These are phyloP conservation scores for Drosophila austrosaltans DNA, from an alignment of 2,888 invertebrate species.

Conservation along the genomic window DNA sequence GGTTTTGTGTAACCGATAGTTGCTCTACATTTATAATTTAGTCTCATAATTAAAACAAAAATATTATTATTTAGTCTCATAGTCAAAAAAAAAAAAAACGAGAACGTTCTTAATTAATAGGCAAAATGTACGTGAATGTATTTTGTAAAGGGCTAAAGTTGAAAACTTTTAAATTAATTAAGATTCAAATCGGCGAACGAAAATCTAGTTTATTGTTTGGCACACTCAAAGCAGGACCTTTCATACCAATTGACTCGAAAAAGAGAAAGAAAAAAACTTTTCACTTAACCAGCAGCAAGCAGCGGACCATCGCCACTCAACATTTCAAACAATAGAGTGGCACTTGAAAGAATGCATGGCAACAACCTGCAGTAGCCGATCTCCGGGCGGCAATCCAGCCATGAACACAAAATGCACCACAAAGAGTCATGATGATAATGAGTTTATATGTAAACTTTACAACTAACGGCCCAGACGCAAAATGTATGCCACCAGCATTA, in stretches of 20 bases:
- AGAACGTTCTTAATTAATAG: no score
- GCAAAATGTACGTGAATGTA: not conserved
- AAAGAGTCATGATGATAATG: constrained; percentile 67
- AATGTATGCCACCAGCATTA: constrained; percentile 53
- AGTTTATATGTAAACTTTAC: constrained; percentile 56
- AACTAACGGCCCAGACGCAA: constrained; percentile 32
- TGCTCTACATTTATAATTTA: not conserved
- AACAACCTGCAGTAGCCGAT: constrained; percentile 46
- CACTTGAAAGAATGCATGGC: constrained; percentile 11
- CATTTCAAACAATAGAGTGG: constrained; percentile 53
- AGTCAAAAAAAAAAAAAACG: no score
- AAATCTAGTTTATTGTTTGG: constrained; percentile 7
- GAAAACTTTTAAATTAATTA: constrained; percentile 7
- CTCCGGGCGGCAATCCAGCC: constrained; percentile 49
- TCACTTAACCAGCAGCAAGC: constrained; percentile 22
- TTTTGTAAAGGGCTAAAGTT: not conserved
- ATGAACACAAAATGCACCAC: constrained; percentile 57
- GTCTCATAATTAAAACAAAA: no score
- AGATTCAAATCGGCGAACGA: not conserved
- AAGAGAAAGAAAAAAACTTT: constrained; percentile 32
- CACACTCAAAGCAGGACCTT: constrained; percentile 26
- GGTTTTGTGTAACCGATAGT: not conserved
- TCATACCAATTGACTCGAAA: not conserved
- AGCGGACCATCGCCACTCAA: not conserved
- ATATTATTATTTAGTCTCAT: no score